Evolutionary conservation across 2,113 vertebrate genomes (phyloP).

Genomic region (Syngnathus scovelli): DNA sequence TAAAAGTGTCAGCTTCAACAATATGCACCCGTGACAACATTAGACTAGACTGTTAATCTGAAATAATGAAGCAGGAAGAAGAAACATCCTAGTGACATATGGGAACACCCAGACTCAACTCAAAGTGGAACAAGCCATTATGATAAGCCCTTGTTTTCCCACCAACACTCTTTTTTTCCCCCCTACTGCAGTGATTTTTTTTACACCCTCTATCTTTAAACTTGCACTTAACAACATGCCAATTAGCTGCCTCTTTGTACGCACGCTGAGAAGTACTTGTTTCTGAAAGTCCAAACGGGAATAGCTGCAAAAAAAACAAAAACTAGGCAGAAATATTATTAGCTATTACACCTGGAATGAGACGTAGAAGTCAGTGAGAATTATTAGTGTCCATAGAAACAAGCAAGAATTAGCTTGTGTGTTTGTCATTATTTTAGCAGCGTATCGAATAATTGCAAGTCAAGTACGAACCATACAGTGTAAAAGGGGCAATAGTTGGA

Average conservation of each 20-base stretch:
- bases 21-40: conserved; percentile 19
- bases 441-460: no score
- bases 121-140: conserved; percentile 20
- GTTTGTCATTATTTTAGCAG: no score
- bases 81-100: conserved; percentile 13
- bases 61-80: conserved; percentile 22
- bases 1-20: conserved; percentile 38
- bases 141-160: conserved; percentile 10
- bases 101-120: conserved; percentile 38
- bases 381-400: no score
- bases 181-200: conserved; percentile 19
- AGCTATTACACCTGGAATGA: no score
- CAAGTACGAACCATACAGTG: no score
- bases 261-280: conserved; percentile 42
- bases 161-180: conserved; percentile 17
- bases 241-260: conserved; percentile 60
- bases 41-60: conserved; percentile 31
- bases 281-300: conserved; percentile 15
- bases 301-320: background rate
- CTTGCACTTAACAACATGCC: conserved; percentile 43
- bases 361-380: no score
- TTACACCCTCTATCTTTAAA: conserved; percentile 18
- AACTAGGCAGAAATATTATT: no score
- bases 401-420: no score
- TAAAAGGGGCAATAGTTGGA: no score